Conservation (phyloP, 2,888 invertebrate species). For the Scrobipalpa costella region DNA sequence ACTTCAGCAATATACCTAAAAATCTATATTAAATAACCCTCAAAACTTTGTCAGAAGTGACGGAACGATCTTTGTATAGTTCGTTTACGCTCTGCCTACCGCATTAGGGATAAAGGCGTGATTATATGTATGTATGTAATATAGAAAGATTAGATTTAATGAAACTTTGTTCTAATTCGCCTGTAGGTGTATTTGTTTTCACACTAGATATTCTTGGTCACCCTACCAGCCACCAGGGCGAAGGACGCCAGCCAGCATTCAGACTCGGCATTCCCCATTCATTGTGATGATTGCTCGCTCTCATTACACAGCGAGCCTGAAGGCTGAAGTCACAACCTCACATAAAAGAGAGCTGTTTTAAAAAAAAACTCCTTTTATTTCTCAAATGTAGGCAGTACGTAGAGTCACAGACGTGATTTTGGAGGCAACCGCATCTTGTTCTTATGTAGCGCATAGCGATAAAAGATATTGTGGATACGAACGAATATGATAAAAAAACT, state of each 20-base stretch:
- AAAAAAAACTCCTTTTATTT: conserved; percentile 15
- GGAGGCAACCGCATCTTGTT: background rate
- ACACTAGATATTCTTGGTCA: conserved; percentile 27
- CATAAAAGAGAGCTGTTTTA: conserved; percentile 5
- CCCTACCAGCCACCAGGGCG: conserved; percentile 34
- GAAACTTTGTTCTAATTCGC: background rate
- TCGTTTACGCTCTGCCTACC: too few relatives aligned
- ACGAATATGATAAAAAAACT: too few relatives aligned
- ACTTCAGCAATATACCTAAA: too few relatives aligned
- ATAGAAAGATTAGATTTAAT: too few relatives aligned
- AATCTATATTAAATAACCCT: too few relatives aligned
- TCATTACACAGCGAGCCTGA: conserved; percentile 53
- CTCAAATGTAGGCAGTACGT: conserved; percentile 14
- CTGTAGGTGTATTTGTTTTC: too few relatives aligned
- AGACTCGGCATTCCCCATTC: conserved; percentile 61
- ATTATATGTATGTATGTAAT: too few relatives aligned
- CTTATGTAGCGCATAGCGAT: background rate
- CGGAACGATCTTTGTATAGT: too few relatives aligned
- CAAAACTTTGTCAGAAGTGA: too few relatives aligned
- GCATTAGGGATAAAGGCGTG: too few relatives aligned
- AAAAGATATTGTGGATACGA: too few relatives aligned
- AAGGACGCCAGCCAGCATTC: conserved; percentile 54
- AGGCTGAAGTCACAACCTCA: conserved; percentile 1
- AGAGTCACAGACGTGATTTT: conserved; percentile 4
- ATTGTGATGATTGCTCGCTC: conserved; percentile 76